phyloP scores from a whole-genome alignment of 2,888 invertebrate species.

The Molorchus minor region DNA sequence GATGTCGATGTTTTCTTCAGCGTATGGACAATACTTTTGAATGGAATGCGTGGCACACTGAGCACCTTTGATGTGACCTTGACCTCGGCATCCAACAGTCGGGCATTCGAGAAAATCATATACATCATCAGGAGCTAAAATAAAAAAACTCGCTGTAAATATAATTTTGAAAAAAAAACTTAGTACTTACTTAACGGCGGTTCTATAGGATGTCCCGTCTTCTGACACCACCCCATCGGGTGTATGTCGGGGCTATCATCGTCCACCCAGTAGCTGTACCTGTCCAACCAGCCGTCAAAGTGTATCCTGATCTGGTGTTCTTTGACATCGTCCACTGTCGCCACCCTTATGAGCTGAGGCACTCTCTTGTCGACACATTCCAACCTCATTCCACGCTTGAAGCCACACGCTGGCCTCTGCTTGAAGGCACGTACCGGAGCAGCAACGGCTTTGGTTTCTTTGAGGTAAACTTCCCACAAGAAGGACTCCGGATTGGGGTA shows the following conservation, averaged over 20 bases:
- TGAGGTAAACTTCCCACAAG: conserved; percentile 86
- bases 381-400: conserved; percentile 85
- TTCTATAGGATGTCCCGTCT: conserved; percentile 87
- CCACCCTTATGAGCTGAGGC: conserved; percentile 85
- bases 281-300: conserved; percentile 89
- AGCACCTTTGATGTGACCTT: conserved; percentile 86
- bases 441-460: conserved; percentile 75
- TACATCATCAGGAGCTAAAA: conserved; percentile 71
- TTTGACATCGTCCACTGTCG: conserved; percentile 79
- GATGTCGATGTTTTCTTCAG: conserved; percentile 66
- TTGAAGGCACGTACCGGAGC: conserved; percentile 87
- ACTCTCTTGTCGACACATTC: conserved; percentile 88
- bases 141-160: conserved; percentile 30
- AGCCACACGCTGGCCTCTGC: conserved; percentile 79
- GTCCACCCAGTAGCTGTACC: conserved; percentile 88
- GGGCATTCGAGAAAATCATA: conserved; percentile 76
- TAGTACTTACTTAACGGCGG: conserved; percentile 78
- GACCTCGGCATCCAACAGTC: conserved; percentile 86
- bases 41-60: conserved; percentile 77
- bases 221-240: conserved; percentile 90
- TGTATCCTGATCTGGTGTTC: conserved; percentile 80
- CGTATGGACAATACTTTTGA: conserved; percentile 81
- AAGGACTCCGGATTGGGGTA: conserved; percentile 77
- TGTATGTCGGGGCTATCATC: conserved; percentile 92
- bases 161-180: conserved; percentile 13